Base-by-base conservation (phyloP, 2,888 invertebrate species). In the Apocheima hispidaria region DNA sequence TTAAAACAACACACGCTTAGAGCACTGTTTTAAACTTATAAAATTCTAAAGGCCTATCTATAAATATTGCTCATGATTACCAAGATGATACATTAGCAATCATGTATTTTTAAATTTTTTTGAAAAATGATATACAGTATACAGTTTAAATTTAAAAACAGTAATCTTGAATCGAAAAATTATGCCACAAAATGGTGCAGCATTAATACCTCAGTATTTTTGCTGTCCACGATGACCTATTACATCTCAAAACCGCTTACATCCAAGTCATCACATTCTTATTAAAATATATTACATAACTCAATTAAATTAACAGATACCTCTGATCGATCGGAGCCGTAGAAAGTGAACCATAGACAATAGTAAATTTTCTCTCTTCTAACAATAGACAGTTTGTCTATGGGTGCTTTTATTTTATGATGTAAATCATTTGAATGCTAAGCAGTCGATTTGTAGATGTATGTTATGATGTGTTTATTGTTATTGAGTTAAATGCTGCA, bases 261-360 rank as follows among this genome's bases (percentile, higher is more conserved):
- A n/a, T 23, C 16, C 26, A 38, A 26, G 38, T 18, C 26, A 50
- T 38, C 35, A 50, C 26, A 50, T 38, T 50, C 50, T 21, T 26
- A 50, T 50, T 12, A 36, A 26, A 35, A 23, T 20, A 44, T 4
- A 40, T 60, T 56, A 49, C 20, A 48, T 56, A 56, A 61, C 56
- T 46, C 41, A 52, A 60, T 54, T 41, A 51, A 36, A 50, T 40
- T 51, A 48, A 49, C 36, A 30, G 52, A 62, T 41, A 33, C 36
- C 36, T 57, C 52, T 33, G 53, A 60, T 44, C 40, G 28, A 40
- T 53, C 38, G 46, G 36, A 51, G 51, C 62, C 38, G 48, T 62
- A 69, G 69, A 69, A 69, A 69, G 69, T 65, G 46, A 58, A 46
- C 48, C 43, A 54, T 56, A 66, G 52, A 69, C 69, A 66, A 69